Conservation (phyloP, 2,113 vertebrate species). For the Chionomys nivalis region DNA sequence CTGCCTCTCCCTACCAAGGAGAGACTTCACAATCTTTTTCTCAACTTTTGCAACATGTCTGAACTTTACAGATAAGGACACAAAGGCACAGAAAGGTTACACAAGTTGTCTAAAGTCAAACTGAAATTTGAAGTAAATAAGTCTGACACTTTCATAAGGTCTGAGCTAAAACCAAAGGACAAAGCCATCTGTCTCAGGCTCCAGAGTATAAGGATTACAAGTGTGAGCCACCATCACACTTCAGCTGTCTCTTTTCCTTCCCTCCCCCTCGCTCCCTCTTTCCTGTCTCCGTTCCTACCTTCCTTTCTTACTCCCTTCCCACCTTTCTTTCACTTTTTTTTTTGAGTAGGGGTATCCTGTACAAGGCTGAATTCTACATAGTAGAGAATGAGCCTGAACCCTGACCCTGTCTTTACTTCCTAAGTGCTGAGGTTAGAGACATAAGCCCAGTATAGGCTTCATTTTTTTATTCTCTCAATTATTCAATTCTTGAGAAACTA, state of each 20-base stretch:
- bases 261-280: fast-evolving
- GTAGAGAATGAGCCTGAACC: background rate
- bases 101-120: background rate
- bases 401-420: background rate
- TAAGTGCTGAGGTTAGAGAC: background rate
- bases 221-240: no score
- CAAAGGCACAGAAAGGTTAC: background rate
- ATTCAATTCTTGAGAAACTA: background rate
- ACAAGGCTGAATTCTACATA: background rate
- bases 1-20: background rate
- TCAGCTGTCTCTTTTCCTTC: background rate
- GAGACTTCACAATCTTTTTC: background rate
- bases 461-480: background rate
- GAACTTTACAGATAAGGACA: background rate
- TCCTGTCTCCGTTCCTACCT: background rate
- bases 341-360: background rate
- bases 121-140: background rate
- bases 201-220: background rate
- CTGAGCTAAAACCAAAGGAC: background rate
- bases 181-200: background rate
- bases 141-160: background rate
- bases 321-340: no score
- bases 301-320: background rate
- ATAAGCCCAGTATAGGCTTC: background rate
- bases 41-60: background rate